Percentiles rank a stretch among this genome's conserved stretches.
These are phyloP conservation scores for Epinephelus moara DNA, from an alignment of 2,113 vertebrate genomes.

Conservation along the genomic window DNA sequence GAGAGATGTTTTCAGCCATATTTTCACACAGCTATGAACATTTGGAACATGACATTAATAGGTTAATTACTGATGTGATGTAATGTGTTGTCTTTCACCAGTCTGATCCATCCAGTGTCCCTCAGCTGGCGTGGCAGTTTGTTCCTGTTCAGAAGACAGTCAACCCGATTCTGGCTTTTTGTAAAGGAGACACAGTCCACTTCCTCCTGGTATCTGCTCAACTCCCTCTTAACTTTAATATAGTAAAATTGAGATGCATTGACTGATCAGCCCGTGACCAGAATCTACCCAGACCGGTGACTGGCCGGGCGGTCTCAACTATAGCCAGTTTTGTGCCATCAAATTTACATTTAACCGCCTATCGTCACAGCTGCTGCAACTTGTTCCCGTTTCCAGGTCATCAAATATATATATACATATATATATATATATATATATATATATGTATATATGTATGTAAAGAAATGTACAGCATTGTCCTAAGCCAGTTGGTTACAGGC, in stretches of 20 bases:
- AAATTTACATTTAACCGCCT: no score
- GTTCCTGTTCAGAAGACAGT: slow-evolving; percentile 90
- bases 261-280: no score
- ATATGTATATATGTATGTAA: no score
- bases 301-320: no score
- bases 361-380: no score
- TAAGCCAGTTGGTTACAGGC: background rate
- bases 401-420: no score
- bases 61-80: background rate
- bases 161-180: slow-evolving; percentile 96
- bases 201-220: slow-evolving; percentile 90
- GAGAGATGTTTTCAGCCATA: background rate
- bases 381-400: no score
- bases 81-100: slow-evolving; percentile 57
- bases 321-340: no score
- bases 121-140: slow-evolving; percentile 96
- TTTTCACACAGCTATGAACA: background rate
- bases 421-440: no score
- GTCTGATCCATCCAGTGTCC: slow-evolving; percentile 96
- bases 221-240: background rate
- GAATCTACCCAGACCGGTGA: no score
- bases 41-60: background rate
- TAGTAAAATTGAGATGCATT: background rate
- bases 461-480: background rate
- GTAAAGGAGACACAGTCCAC: slow-evolving; percentile 94